Percentiles rank a stretch among this genome's conserved stretches.
Evolutionary conservation across 1,140 invertebrate species (phyloP).

Genomic region (Pollicipes pollicipes): DNA sequence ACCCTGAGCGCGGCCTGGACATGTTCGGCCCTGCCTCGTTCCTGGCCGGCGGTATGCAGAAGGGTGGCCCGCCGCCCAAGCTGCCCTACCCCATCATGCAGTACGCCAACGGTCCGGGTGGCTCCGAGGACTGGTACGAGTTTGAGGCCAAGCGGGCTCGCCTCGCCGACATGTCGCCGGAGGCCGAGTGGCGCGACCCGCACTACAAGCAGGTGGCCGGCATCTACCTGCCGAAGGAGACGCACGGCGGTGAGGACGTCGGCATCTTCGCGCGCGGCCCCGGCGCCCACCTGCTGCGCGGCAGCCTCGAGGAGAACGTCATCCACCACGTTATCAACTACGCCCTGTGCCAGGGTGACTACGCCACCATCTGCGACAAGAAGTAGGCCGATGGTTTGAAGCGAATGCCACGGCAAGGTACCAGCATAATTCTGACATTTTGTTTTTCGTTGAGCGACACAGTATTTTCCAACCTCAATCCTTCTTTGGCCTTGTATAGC

Average conservation of each 20-base stretch:
- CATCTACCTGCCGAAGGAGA: slow-evolving; percentile 14
- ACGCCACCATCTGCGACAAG: slow-evolving; percentile 17
- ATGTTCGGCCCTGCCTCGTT: slow-evolving; percentile 12
- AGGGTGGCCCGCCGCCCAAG: not conserved
- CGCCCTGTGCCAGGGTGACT: slow-evolving; percentile 19
- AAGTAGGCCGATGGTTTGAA: too few species aligned
- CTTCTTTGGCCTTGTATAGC: too few species aligned
- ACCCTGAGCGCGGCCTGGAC: slow-evolving; percentile 39
- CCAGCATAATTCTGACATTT: too few species aligned
- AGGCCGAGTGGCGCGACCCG: slow-evolving; percentile 31
- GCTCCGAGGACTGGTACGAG: not conserved
- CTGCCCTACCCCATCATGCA: slow-evolving; percentile 12
- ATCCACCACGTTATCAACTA: slow-evolving; percentile 31
- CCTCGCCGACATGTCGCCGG: slow-evolving; percentile 35
- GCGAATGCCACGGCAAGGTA: too few species aligned
- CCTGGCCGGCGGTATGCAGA: slow-evolving; percentile 1
- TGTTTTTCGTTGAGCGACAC: too few species aligned
- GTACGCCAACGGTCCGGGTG: slow-evolving; percentile 14
- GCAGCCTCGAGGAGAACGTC: slow-evolving; percentile 21
- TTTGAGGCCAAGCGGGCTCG: slow-evolving; percentile 18
- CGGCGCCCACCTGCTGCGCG: slow-evolving; percentile 29
- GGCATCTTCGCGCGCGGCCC: slow-evolving; percentile 20
- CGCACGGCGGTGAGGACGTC: slow-evolving; percentile 16
- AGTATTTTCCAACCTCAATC: too few species aligned
- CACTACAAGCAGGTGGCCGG: slow-evolving; percentile 9